Percentiles rank a stretch among this genome's conserved stretches.
Evolutionary conservation across 2,113 vertebrate genomes (phyloP).

Genomic region (Halichoeres trimaculatus): DNA sequence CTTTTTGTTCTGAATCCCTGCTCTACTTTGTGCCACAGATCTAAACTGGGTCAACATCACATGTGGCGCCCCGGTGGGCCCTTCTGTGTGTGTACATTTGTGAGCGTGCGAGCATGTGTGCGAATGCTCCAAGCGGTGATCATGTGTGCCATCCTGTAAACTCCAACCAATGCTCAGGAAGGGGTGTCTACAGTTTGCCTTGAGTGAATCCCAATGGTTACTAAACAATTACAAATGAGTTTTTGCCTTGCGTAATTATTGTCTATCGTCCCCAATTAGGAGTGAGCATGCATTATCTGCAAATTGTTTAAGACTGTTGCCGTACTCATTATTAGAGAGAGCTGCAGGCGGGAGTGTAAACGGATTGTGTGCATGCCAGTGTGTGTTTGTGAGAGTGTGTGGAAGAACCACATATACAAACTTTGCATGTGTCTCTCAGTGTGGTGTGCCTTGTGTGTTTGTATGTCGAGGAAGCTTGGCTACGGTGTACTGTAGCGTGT

Average conservation of each 20-base stretch:
- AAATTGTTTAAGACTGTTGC: conserved; percentile 49
- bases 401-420: neutral
- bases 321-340: conserved; percentile 31
- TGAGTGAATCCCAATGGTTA: conserved; percentile 48
- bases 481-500: conserved; percentile 44
- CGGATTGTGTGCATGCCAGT: conserved; percentile 8
- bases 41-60: conserved; percentile 83
- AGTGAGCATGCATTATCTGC: conserved; percentile 44
- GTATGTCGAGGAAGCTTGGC: conserved; percentile 18
- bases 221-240: conserved; percentile 46
- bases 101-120: conserved; percentile 35
- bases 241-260: conserved; percentile 52
- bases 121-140: conserved; percentile 41
- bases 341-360: conserved; percentile 7
- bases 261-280: conserved; percentile 45
- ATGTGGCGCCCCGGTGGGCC: conserved; percentile 78
- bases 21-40: conserved; percentile 82
- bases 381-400: neutral
- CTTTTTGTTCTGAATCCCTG: conserved; percentile 81
- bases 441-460: neutral
- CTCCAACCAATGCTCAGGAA: conserved; percentile 29
- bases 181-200: conserved; percentile 45
- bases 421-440: neutral
- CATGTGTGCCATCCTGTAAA: conserved; percentile 38
- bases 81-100: conserved; percentile 62